These are phyloP conservation scores for Ceratothoa steindachneri DNA, from an alignment of 2,888 invertebrate genomes.

Conservation along the genomic window DNA sequence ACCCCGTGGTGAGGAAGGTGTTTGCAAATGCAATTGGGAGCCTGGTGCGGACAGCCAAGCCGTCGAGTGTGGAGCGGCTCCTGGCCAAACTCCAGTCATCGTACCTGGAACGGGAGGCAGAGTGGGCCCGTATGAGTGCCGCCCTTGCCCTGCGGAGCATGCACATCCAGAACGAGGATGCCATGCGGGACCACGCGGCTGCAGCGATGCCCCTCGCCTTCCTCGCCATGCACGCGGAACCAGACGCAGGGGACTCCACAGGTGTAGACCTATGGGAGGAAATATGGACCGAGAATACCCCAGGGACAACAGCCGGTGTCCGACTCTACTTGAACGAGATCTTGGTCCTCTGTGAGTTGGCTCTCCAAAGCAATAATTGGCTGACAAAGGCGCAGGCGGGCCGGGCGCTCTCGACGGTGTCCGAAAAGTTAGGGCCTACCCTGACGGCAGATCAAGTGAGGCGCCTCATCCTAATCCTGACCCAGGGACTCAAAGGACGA, in stretches of 20 bases:
- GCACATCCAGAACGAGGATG: constrained; percentile 67
- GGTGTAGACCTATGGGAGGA: constrained; percentile 66
- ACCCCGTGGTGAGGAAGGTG: constrained; percentile 74
- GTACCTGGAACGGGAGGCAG: constrained; percentile 65
- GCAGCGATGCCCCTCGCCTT: constrained; percentile 77
- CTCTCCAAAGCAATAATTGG: constrained; percentile 80
- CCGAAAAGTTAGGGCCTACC: constrained; percentile 64
- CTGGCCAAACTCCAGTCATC: constrained; percentile 62
- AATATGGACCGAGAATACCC: constrained; percentile 81
- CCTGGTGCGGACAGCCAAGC: constrained; percentile 75
- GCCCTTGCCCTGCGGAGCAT: constrained; percentile 43
- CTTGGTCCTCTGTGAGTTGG: constrained; percentile 64
- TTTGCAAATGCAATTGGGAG: constrained; percentile 80
- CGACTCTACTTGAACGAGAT: constrained; percentile 70
- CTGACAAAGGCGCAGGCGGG: constrained; percentile 81
- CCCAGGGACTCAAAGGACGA: constrained; percentile 68
- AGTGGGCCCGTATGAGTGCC: constrained; percentile 28
- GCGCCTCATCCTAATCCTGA: constrained; percentile 52
- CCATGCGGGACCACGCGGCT: constrained; percentile 70
- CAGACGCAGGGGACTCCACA: constrained; percentile 26
- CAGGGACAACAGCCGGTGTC: constrained; percentile 80
- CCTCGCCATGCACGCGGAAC: constrained; percentile 80
- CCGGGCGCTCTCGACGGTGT: constrained; percentile 73
- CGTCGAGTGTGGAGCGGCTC: constrained; percentile 64
- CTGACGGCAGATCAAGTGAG: constrained; percentile 59